Conservation (phyloP, 2,797 vertebrate genomes). For the Dendrocincla tyrannina region DNA sequence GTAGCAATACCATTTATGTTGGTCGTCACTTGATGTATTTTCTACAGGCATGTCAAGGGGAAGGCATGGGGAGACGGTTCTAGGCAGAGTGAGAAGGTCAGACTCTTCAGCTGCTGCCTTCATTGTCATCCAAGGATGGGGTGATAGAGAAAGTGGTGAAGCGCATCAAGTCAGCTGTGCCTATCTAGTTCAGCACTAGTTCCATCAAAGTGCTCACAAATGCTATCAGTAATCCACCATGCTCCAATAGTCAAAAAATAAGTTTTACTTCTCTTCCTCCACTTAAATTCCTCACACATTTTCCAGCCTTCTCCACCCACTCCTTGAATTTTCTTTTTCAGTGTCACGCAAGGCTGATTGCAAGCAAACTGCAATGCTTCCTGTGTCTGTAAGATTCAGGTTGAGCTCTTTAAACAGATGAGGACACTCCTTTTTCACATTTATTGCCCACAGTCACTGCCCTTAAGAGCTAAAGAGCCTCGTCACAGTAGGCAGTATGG, state of each 20-base stretch:
- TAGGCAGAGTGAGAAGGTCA: background rate
- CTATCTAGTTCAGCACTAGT: background rate
- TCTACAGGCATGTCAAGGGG: background rate
- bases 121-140: background rate
- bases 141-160: background rate
- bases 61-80: background rate
- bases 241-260: background rate
- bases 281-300: background rate
- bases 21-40: background rate
- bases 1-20: background rate
- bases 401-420: background rate
- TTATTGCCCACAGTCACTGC: background rate
- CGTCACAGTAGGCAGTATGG: accelerated
- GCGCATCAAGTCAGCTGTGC: background rate
- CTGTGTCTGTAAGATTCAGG: background rate
- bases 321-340: background rate
- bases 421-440: background rate
- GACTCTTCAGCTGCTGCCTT: background rate
- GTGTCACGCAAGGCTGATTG: background rate
- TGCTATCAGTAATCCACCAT: background rate
- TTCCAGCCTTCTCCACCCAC: background rate
- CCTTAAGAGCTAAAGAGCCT: background rate
- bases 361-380: background rate
- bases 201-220: background rate
- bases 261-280: background rate